Evolutionary conservation across 2,797 vertebrate genomes (phyloP), one percentile per base, ranked within the genome.

Genomic region (Sebastes matsubarae): DNA sequence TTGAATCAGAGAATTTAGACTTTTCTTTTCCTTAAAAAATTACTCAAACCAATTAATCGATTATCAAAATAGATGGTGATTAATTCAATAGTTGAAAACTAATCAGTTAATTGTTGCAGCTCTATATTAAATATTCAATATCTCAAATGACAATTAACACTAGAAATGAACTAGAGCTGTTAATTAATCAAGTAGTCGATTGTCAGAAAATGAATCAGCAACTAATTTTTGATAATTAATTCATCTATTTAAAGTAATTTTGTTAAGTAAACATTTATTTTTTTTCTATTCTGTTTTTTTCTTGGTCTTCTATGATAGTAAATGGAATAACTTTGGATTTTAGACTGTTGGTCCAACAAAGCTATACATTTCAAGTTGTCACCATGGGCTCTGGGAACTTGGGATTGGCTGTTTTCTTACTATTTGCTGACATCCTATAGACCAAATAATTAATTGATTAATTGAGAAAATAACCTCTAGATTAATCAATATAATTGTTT

Each of bases 81-180:
- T 46, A 46, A 46, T 46, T 16, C 6, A 46, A 46, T 46, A 16
- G 42, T 46, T 46, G 6, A 18, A 0, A 46, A 7, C 14, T 46
- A 7, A 18, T 46, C 14, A 16, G 0, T 46, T 46, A 7, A 46
- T 46, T 0, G 14, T 46, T 46, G 14, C 14, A 46, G 0, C 14
- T 46, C 42, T 16, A 0, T 46, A 46, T 46, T 46, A 3, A 46
- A 46, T 46, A 16, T 0, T 46, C 14, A 46, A 46, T 46, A 46
- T 0, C 6, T 64, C 32, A 6, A 64, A n/a, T 64, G n/a, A 36
- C 13, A 34, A 34, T 20, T 32, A 30, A 34, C 8, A 22, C 60
- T 63, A 22, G 3, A 30, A 13, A 64, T 64, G 0, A 36, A 22
- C 20, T 34, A 1, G 1, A 63, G 7, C 9, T 16, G n/a, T 24